Percentiles rank a stretch among this genome's conserved stretches.
Evolutionary conservation across 2,797 vertebrate species (phyloP).

Genomic region (Crenichthys baileyi): DNA sequence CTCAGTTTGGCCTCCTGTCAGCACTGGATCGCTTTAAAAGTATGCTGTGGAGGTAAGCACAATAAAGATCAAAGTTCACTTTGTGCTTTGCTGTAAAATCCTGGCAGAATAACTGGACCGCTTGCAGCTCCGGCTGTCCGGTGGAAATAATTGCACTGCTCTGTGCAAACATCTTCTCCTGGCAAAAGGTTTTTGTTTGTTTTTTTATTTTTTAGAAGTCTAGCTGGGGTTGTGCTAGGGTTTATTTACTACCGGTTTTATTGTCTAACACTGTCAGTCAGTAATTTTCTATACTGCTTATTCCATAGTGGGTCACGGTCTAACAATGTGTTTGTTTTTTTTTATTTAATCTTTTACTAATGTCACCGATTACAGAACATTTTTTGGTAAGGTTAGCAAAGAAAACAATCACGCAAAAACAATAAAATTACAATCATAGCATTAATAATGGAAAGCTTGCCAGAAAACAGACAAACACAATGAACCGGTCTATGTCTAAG

Average conservation of each 20-base stretch:
- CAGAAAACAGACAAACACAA: not conserved
- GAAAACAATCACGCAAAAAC: not conserved
- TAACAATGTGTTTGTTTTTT: not conserved
- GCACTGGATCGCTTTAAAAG: not conserved
- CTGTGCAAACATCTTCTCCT: not conserved
- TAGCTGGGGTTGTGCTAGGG: not conserved
- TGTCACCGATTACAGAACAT: not conserved
- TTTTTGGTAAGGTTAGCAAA: not conserved
- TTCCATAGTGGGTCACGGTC: no score
- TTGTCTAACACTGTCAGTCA: not conserved
- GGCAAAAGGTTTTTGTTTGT: not conserved
- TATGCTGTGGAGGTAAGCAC: constrained; percentile 5
- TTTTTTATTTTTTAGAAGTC: not conserved
- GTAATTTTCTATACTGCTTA: not conserved
- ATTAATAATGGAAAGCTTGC: not conserved
- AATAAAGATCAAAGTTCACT: constrained; percentile 13
- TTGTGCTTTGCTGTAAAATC: not conserved
- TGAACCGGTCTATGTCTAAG: not conserved
- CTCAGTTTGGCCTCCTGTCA: constrained; percentile 14
- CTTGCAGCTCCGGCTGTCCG: not conserved
- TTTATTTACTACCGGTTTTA: not conserved
- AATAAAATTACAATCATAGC: not conserved
- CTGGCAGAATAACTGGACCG: not conserved
- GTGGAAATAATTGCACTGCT: constrained; percentile 13
- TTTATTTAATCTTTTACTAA: not conserved